Percentiles rank a stretch among this genome's conserved stretches.
Evolutionary conservation across 2,113 vertebrate species (phyloP).

Genomic region (Notarius quadriscutis): DNA sequence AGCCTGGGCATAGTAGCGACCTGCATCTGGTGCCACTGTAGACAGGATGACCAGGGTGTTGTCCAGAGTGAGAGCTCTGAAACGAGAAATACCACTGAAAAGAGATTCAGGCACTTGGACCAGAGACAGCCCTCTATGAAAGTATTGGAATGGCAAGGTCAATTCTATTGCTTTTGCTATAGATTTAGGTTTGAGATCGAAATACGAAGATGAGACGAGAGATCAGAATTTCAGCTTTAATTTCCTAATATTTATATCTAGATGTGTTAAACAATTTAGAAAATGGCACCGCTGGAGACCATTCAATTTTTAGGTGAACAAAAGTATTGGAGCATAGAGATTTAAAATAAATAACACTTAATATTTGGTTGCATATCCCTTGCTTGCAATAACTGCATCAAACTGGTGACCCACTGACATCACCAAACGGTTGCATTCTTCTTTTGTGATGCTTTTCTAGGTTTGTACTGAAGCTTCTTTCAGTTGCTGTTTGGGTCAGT

Average conservation of each 20-base stretch:
- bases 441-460: neutral
- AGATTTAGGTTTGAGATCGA: neutral
- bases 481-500: neutral
- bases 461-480: neutral
- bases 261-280: neutral
- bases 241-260: too few relatives aligned
- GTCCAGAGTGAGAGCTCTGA: conserved; percentile 93
- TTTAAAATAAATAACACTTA: neutral
- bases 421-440: neutral
- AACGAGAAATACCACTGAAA: neutral
- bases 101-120: neutral
- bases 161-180: neutral
- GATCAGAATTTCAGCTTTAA: neutral
- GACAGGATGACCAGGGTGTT: conserved; percentile 97
- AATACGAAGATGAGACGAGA: neutral
- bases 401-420: neutral
- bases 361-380: neutral
- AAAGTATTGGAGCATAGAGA: neutral
- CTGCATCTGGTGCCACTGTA: conserved; percentile 89
- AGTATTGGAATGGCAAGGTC: neutral
- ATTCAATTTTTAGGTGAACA: neutral
- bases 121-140: neutral
- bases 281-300: neutral
- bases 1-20: conserved; percentile 93
- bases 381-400: neutral